phyloP scores from a whole-genome alignment of 2,113 vertebrate species.

The Phyllostomus hastatus region DNA sequence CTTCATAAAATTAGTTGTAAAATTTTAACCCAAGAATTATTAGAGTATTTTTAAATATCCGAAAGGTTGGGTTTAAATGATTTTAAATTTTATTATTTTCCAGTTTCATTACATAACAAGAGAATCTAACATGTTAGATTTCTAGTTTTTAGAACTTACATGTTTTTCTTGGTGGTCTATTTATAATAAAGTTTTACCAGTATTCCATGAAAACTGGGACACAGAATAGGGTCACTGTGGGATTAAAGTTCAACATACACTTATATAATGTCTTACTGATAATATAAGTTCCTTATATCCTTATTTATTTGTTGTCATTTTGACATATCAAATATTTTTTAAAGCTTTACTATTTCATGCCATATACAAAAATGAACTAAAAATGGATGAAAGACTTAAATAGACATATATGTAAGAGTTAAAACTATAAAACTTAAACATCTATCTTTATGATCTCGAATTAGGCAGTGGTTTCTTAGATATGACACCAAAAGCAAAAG shows the following conservation, averaged over 20 bases:
- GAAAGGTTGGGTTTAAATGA: not conserved
- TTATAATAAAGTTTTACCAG: not conserved
- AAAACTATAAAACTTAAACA: not conserved
- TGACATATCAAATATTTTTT: not conserved
- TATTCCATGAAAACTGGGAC: not conserved
- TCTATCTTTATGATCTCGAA: not conserved
- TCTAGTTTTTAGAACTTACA: not conserved
- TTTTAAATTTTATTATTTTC: slow-evolving; percentile 2
- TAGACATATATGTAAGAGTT: not conserved
- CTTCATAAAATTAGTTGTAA: not conserved
- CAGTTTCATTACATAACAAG: not conserved
- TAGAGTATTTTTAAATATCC: not conserved
- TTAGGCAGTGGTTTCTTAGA: not conserved
- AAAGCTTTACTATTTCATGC: not conserved
- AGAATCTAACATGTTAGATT: not conserved
- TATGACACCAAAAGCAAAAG: not conserved
- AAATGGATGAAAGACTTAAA: not conserved
- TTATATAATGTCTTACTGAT: not conserved
- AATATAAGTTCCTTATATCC: not conserved
- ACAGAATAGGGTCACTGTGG: not conserved
- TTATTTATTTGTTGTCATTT: not conserved
- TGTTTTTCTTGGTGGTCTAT: not conserved
- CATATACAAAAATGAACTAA: not conserved
- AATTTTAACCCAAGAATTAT: not conserved
- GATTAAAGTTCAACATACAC: not conserved